A percentile compares a stretch with the other conserved stretches of the same genome.
Evolutionary conservation across 1,140 invertebrate species (phyloP).

Genomic region (Phymorhynchus buccinoides): DNA sequence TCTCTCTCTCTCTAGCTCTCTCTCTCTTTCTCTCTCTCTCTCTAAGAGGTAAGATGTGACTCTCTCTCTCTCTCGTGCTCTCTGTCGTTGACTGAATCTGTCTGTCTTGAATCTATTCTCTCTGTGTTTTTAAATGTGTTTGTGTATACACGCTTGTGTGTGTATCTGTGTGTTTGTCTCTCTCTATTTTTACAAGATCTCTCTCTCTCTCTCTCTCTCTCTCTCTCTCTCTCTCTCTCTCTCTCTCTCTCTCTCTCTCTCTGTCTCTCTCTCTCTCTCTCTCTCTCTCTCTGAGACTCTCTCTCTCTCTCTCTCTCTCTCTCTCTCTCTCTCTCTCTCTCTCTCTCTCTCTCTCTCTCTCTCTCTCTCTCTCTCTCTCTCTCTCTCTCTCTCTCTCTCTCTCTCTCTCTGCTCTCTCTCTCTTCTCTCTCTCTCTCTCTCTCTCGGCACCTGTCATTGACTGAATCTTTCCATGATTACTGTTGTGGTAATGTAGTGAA

Average conservation of each 20-base stretch:
- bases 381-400: background rate
- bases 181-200: background rate
- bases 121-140: background rate
- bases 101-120: background rate
- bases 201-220: conserved; percentile 23
- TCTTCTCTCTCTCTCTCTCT: background rate
- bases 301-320: no score
- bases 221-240: conserved; percentile 13
- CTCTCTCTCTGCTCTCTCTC: background rate
- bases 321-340: no score
- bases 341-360: background rate
- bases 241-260: background rate
- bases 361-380: background rate
- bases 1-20: no score
- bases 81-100: background rate
- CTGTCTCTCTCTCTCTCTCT: background rate
- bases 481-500: no score
- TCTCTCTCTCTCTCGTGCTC: conserved; percentile 14
- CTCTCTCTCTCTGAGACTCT: no score
- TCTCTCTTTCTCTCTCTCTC: no score
- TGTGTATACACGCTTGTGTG: background rate
- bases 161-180: background rate
- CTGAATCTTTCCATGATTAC: no score
- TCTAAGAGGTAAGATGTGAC: no score
- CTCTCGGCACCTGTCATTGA: no score